Conservation (phyloP, 2,888 invertebrate species). For the Tubulanus polymorphus region DNA sequence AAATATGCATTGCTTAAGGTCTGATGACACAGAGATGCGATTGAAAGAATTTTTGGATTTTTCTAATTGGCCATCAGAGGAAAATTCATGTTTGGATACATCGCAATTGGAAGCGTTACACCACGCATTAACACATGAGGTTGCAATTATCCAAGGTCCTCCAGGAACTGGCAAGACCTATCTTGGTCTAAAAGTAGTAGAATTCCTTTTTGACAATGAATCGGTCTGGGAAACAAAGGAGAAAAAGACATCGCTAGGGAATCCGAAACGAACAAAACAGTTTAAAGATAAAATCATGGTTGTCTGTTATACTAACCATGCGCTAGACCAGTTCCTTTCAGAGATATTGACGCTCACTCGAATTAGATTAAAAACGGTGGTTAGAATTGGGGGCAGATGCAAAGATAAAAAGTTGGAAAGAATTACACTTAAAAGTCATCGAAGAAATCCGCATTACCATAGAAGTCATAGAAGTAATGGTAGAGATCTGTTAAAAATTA, state of each 20-base stretch:
- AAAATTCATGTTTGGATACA: slow-evolving; percentile 57
- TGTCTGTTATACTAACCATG: slow-evolving; percentile 81
- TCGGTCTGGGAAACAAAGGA: slow-evolving; percentile 35
- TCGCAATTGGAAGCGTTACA: slow-evolving; percentile 67
- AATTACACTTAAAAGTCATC: no score
- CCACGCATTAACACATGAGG: slow-evolving; percentile 67
- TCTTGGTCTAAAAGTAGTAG: slow-evolving; percentile 67
- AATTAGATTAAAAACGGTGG: slow-evolving; percentile 52
- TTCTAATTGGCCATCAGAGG: slow-evolving; percentile 25
- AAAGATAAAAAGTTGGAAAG: slow-evolving; percentile 58
- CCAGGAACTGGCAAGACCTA: slow-evolving; percentile 81
- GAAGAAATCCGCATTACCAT: no score
- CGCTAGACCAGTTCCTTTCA: slow-evolving; percentile 79
- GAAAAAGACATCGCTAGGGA: no score
- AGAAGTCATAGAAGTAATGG: no score
- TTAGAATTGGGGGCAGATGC: slow-evolving; percentile 69
- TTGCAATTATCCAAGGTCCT: slow-evolving; percentile 77
- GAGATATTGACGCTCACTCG: slow-evolving; percentile 40
- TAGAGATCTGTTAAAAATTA: no score
- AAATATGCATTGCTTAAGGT: no score
- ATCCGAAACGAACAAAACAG: no score
- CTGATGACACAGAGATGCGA: no score
- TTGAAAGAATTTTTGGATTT: no score
- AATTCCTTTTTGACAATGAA: slow-evolving; percentile 38
- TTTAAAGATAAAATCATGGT: slow-evolving; percentile 63